Evolutionary conservation across 2,113 vertebrate species (phyloP), one percentile per base, ranked within the genome.

Genomic region (Macrotus californicus): DNA sequence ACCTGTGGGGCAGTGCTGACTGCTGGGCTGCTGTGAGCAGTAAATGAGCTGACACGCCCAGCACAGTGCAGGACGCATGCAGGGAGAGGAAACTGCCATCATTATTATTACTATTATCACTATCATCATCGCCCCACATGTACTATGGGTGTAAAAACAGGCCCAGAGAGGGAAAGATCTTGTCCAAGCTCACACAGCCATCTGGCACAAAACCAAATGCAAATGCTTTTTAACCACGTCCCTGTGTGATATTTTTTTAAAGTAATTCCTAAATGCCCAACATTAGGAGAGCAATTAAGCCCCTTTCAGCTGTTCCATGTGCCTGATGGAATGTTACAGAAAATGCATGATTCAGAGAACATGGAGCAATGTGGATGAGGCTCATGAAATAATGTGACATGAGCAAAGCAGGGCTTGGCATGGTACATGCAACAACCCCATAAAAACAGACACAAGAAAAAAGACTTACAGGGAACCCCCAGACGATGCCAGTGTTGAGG

Each of bases 321-420:
- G 79, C 59, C 67, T 59, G 13, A 54, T 41, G 43, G 34, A 79
- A 56, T 66, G 29, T 59, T 83, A 18, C 15, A 3, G 61, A 59
- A 88, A 82, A 67, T 15, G 21, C 31, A 36, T 34, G 26, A 39
- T 19, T 8, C 1, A 1, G 24, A 83, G 66, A 70, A 48, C 0
- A 2, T 0, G 10, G 39, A 70, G 39, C 69, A 19, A 0, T 0
- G 0, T 46, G 46, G 52, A 22, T 84, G 61, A 54, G 26, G 54
- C 54, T 82, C 1, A 0, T 13, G 39, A n/a, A 89, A 46, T 6
- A 31, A 11, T 1, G 41, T 21, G 1, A 3, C 2, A 2, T 41
- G 69, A 15, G n/a, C 52, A 87, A 36, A 14, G 59, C 26, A 6
- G 43, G 34, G 22, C 4, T 81, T 24, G 26, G 67, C 67, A 6